Base-by-base conservation (phyloP, 2,888 invertebrate genomes). In the Biston betularia region DNA sequence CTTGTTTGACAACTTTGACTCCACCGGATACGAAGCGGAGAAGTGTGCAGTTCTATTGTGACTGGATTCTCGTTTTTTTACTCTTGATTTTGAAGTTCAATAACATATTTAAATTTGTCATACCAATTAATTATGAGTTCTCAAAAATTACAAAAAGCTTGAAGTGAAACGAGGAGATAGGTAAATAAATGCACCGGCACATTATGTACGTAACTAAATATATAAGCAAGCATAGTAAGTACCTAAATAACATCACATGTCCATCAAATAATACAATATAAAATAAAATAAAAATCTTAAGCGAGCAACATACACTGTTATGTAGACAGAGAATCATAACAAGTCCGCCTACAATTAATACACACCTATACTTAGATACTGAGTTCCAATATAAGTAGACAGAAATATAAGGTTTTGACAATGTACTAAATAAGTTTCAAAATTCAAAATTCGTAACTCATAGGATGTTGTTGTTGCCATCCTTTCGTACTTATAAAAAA, bases 1-100 rank as follows among this genome's bases (percentile, higher is more conserved):
- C 72, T 71, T 62, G 74, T 72, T 71, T 74, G 74, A 74, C 74
- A 53, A 69, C 71, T 72, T 72, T 68, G 67, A 64, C 59, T 69
- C 60, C 68, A 59, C 69, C 66, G 72, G 63, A 71, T 65, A 57
- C 63, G 64, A 72, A 61, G 63, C 72, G 54, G 64, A 70, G 57
- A 70, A 55, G 42, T 44, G 55, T 69, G 70, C 68, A 61, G 65
- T 68, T 66, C 48, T 60, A 63, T 67, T 62, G 57, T 55, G 44
- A 14, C 40, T 48, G 14, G 42, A 53, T 46, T 55, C 42, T 38
- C n/a, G 12, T 53, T 53, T 42, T 54, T 58, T 12, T 42, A 44
- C 1, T 6, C 33, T 33, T 33, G 6, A 49, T 24, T 48, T 33
- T 33, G 24, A 34, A 34, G 50, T n/a, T 34, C 11, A 50, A 11